Evolutionary conservation across 2,888 invertebrate species (phyloP).

Genomic region (Bruchidius siliquastri): DNA sequence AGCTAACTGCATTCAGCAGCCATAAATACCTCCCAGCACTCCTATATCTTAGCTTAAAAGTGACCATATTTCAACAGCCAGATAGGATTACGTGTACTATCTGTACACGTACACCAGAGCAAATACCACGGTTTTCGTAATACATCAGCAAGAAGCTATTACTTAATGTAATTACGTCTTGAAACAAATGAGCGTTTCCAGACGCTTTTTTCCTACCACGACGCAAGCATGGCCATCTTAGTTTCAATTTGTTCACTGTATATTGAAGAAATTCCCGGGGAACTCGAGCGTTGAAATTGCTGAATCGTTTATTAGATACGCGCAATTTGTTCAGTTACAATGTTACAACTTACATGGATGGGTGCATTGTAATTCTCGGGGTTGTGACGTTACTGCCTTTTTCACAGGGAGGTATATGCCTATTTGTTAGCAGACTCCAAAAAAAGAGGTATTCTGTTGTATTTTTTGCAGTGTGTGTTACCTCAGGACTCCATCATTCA

Average conservation of each 20-base stretch:
- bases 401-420: too few species aligned
- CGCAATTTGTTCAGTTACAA: conserved; percentile 39
- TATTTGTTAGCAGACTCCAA: too few species aligned
- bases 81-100: neutral
- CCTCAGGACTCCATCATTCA: too few species aligned
- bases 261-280: neutral
- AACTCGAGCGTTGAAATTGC: neutral
- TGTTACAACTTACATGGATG: conserved; percentile 43
- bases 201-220: neutral
- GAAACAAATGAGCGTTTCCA: neutral
- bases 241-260: neutral
- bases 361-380: conserved; percentile 43
- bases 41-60: neutral
- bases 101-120: neutral
- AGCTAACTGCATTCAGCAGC: neutral
- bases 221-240: neutral
- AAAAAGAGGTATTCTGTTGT: too few species aligned
- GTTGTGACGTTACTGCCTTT: neutral
- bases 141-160: neutral
- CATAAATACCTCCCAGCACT: neutral
- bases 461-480: too few species aligned
- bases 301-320: conserved; percentile 13
- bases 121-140: neutral
- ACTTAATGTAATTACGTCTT: neutral
- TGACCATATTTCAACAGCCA: neutral